Base-by-base conservation (phyloP, 2,113 vertebrate species). In the Mesembrinibis cayennensis region DNA sequence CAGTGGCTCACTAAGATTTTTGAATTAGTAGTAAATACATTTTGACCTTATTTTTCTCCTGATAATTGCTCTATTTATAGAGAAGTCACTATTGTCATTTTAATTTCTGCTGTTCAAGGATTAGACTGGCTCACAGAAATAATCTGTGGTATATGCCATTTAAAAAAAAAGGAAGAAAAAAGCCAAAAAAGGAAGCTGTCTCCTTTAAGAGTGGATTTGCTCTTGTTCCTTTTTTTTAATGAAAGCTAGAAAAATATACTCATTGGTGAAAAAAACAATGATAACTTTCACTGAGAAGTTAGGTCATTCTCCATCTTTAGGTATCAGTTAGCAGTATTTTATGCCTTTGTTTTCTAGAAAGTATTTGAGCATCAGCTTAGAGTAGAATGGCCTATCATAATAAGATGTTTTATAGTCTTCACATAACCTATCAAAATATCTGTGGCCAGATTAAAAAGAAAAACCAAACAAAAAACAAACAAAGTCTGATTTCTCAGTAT, bases 1-100 rank as follows among this genome's bases (percentile, higher is more conserved):
- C 89, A 93, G 90, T 76, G 95, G 73, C 78, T 77, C 83, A 44
- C 71, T 95, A 88, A 95, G 96, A 87, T 95, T 97, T 97, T 95
- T 95, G 96, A 90, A 96, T 93, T 89, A 94, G 56, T 69, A 82
- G 72, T 93, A 96, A 97, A 98, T 95, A 95, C 9, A 90, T 89
- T 85, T 93, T 96, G 92, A 97, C 92, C 77, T 94, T 96, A 86
- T 91, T 95, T 97, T 97, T 87, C 69, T 89, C 93, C 63, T 89
- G 87, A 94, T 84, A 95, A 92, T 91, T 93, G 73, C 70, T 90
- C 62, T 93, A 69, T 97, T 87, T 96, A 92, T 95, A 85, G 67
- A 96, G 40, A 94, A 95, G 74, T 76, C 86, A 85, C 30, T 95
- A 87, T 77, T 87, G 49, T 89, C 59, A 92, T 78, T 61, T 30